A percentile compares a stretch with the other conserved stretches of the same genome.
Evolutionary conservation across 2,888 invertebrate genomes (phyloP).

Genomic region (Eustalomyia histrio): DNA sequence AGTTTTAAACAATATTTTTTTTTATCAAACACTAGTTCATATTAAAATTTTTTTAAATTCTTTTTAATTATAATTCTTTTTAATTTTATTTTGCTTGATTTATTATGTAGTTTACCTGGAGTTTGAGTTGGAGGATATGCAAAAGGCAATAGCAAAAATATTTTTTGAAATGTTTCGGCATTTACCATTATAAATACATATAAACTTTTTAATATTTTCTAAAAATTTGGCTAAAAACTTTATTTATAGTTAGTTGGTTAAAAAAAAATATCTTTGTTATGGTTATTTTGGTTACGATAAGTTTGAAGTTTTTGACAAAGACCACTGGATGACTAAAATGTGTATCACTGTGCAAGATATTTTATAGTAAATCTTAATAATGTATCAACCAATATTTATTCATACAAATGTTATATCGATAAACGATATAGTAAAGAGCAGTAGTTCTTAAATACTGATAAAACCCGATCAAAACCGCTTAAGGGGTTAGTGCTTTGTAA

Average conservation of each 20-base stretch:
- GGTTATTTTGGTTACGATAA: background rate
- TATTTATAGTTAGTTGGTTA: background rate
- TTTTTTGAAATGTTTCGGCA: constrained; percentile 29
- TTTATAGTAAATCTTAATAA: constrained; percentile 46
- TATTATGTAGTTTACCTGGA: background rate
- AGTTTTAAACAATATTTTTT: background rate
- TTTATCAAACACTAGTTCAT: background rate
- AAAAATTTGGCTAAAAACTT: background rate
- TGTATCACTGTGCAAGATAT: constrained; percentile 18
- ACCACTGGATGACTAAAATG: constrained; percentile 44
- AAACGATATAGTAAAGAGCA: background rate
- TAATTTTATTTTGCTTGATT: background rate
- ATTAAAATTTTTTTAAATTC: background rate
- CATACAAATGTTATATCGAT: background rate
- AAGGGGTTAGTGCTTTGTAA: too few relatives aligned
- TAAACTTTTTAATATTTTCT: background rate
- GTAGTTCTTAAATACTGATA: background rate
- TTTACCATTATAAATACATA: background rate
- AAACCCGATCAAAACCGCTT: too few relatives aligned
- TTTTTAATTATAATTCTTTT: constrained; percentile 7
- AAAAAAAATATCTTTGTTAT: background rate
- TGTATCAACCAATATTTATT: background rate
- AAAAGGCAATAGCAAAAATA: constrained; percentile 52
- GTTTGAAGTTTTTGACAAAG: constrained; percentile 32
- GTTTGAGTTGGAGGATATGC: constrained; percentile 42